Evolutionary conservation across 2,888 invertebrate species (phyloP), one percentile per base, ranked within the genome.

Genomic region (Amblyjoppa proteus): DNA sequence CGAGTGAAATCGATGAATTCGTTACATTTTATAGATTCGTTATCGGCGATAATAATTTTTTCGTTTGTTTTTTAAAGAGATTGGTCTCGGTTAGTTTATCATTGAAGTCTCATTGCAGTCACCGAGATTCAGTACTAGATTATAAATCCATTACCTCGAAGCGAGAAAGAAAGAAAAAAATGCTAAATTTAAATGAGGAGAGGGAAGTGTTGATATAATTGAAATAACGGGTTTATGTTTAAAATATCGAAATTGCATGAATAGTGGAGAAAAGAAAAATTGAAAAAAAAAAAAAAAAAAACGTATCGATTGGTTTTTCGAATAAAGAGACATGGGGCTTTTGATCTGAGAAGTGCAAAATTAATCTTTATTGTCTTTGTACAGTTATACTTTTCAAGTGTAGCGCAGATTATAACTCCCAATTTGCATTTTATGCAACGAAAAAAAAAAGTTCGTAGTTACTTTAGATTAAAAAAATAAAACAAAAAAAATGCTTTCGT

Each of bases 331-430:
- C 4, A 49, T 7, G 20, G 49, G 9, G 1, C 16, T 75, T 64
- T 34, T 64, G 3, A n/a, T 75, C 49, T 75, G 75, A 64, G 49
- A 64, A 49, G 61, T 78, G 56, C 49, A 69, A 78, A 78, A 78
- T 69, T 75, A 75, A 64, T 75, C 41, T 78, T 61, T 69, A 78
- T 78, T 70, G n/a, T 79, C 51, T 84, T 74, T 84, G 77, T 84
- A 84, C 84, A 84, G 25, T 71, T 77, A 68, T 66, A 66, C 34
- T 64, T 45, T 68, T 70, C 76, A 49, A 71, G 71, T 80, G 66
- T 78, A 75, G 77, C 64, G 51, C 64, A 49, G 78, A 61, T 28
- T 66, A 34, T n/a, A 58, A 25, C 66, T 71, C 3, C 49, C 38
- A 53, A 53, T 61, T 64, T 66, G 75, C 64, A 79, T 85, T 82